Conservation (phyloP, 2,888 invertebrate species). For the Dicranocentrus wangi region DNA sequence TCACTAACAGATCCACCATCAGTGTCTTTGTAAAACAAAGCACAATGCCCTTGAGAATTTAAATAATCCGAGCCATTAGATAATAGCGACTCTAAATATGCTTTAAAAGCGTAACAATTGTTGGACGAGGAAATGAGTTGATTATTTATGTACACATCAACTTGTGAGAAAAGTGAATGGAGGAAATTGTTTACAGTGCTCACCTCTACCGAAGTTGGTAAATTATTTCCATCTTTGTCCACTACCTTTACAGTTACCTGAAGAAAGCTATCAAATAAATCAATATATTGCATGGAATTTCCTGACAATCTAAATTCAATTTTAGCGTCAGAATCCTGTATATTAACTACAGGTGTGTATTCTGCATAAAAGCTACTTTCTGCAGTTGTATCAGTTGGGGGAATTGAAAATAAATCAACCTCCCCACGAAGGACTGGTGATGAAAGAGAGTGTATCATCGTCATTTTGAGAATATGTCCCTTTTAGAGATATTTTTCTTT, state of each 20-base stretch:
- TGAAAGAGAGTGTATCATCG: slow-evolving; percentile 52
- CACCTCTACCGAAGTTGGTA: slow-evolving; percentile 9
- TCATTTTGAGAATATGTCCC: slow-evolving; percentile 61
- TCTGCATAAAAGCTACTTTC: slow-evolving; percentile 65
- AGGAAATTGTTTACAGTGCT: slow-evolving; percentile 46
- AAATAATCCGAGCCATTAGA: slow-evolving; percentile 15
- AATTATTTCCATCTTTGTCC: slow-evolving; percentile 32
- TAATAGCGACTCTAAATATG: slow-evolving; percentile 57
- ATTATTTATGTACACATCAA: slow-evolving; percentile 51
- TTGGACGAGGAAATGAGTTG: slow-evolving; percentile 32
- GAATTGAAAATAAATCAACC: slow-evolving; percentile 60
- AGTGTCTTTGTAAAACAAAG: slow-evolving; percentile 55
- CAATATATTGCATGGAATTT: slow-evolving; percentile 57
- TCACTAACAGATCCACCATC: not conserved
- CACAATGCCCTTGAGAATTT: slow-evolving; percentile 2
- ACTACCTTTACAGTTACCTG: slow-evolving; percentile 44
- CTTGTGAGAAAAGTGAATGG: slow-evolving; percentile 59
- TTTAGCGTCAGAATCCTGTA: slow-evolving; percentile 52
- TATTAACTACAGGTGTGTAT: slow-evolving; percentile 65
- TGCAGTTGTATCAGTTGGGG: slow-evolving; percentile 62
- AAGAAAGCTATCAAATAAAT: slow-evolving; percentile 54
- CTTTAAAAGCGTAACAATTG: slow-evolving; percentile 55
- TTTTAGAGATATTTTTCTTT: slow-evolving; percentile 33
- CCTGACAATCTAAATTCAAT: slow-evolving; percentile 63
- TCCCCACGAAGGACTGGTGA: slow-evolving; percentile 38